Evolutionary conservation across 2,797 vertebrate genomes (phyloP).

Genomic region (Neosilurus hyrtlii): DNA sequence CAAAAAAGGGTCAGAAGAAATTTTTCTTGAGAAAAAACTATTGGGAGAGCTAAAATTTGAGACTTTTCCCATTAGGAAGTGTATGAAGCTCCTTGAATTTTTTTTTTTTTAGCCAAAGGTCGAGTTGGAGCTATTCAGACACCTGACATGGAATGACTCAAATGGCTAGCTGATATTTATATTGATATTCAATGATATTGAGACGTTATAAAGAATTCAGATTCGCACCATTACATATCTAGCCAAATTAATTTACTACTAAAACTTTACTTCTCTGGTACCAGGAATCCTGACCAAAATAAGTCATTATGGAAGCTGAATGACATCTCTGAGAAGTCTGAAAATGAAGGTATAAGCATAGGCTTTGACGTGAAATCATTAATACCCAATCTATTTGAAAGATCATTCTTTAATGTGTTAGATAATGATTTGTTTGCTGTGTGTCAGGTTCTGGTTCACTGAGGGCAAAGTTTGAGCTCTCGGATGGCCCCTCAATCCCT

Average conservation of each 20-base stretch:
- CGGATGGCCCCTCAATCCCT: conserved; percentile 86
- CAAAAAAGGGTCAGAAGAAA: too few relatives aligned
- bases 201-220: too few relatives aligned
- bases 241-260: not conserved
- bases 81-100: too few relatives aligned
- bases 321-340: conserved; percentile 92
- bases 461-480: conserved; percentile 94
- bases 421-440: not conserved
- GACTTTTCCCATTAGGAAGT: too few relatives aligned
- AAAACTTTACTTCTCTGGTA: conserved; percentile 42
- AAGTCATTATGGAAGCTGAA: conserved; percentile 94
- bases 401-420: not conserved
- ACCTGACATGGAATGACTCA: too few relatives aligned
- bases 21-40: too few relatives aligned
- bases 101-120: too few relatives aligned
- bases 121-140: too few relatives aligned
- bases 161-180: too few relatives aligned
- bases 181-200: too few relatives aligned
- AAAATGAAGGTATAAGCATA: conserved; percentile 85
- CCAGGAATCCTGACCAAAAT: conserved; percentile 91
- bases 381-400: not conserved
- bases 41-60: too few relatives aligned
- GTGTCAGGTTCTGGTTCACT: conserved; percentile 86
- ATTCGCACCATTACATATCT: too few relatives aligned
- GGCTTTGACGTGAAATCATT: not conserved